A percentile compares a stretch with the other conserved stretches of the same genome.
Conservation (phyloP, 2,113 vertebrate species). For the Tragulus kanchil region DNA sequence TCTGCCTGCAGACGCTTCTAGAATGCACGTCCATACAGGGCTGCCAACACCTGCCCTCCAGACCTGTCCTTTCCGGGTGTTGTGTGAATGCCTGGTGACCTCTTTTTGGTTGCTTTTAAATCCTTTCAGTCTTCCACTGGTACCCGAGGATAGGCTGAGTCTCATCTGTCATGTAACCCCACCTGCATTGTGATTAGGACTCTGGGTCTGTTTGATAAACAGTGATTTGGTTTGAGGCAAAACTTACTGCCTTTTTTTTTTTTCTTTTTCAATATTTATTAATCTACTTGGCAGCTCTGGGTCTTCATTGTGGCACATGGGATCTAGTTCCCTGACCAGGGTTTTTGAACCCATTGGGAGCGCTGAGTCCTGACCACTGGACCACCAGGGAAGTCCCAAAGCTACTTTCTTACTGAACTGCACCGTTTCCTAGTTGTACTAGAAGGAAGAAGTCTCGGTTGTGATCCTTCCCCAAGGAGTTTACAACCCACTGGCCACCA, state of each 20-base stretch:
- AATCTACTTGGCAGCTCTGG: neutral
- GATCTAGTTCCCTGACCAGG: neutral
- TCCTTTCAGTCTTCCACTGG: neutral
- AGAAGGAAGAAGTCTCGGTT: neutral
- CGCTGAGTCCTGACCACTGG: neutral
- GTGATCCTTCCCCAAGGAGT: neutral
- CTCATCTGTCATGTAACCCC: neutral
- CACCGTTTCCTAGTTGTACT: neutral
- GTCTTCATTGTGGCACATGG: neutral
- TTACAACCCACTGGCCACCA: neutral
- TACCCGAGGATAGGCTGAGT: neutral
- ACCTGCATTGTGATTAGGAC: neutral
- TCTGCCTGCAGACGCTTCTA: neutral
- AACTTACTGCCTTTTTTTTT: neutral
- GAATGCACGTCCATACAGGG: neutral
- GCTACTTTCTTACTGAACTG: neutral
- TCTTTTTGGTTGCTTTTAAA: neutral
- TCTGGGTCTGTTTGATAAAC: neutral
- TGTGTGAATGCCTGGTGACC: neutral
- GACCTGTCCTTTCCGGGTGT: neutral
- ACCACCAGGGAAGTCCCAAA: neutral
- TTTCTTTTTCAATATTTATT: neutral
- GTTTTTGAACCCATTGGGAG: neutral
- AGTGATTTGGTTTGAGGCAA: neutral
- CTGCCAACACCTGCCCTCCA: neutral